phyloP scores from a whole-genome alignment of 2,888 invertebrate species.

The Tridacna crocea region DNA sequence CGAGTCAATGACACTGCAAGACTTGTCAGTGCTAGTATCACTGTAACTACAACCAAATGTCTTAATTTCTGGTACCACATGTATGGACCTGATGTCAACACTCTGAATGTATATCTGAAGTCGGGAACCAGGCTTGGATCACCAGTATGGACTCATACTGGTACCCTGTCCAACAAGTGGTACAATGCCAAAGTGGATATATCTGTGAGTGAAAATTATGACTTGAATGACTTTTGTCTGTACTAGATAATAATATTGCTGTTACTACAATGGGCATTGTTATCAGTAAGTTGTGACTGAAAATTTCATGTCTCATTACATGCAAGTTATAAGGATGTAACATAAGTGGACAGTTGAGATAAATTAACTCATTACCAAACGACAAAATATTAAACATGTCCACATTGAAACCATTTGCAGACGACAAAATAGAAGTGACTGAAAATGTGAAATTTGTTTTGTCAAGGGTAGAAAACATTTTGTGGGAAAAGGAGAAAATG shows the following conservation, averaged over 20 bases:
- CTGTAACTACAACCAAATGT: slow-evolving; percentile 63
- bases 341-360: too few species aligned
- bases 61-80: slow-evolving; percentile 82
- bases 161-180: slow-evolving; percentile 76
- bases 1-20: slow-evolving; percentile 67
- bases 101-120: slow-evolving; percentile 73
- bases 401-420: too few species aligned
- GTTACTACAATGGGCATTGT: too few species aligned
- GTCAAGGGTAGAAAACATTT: not conserved
- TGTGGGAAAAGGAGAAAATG: not conserved
- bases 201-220: slow-evolving; percentile 1
- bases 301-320: too few species aligned
- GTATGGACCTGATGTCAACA: slow-evolving; percentile 77
- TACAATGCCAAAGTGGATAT: slow-evolving; percentile 69
- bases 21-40: slow-evolving; percentile 62
- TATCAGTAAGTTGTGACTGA: too few species aligned
- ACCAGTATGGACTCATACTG: slow-evolving; percentile 73
- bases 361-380: too few species aligned
- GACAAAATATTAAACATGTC: too few species aligned
- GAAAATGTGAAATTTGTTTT: not conserved
- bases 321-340: too few species aligned
- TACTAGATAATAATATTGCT: too few species aligned
- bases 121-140: slow-evolving; percentile 56
- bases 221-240: too few species aligned
- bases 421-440: not conserved